phyloP scores from a whole-genome alignment of 2,888 invertebrate genomes.

The Folsomia manolachei region DNA sequence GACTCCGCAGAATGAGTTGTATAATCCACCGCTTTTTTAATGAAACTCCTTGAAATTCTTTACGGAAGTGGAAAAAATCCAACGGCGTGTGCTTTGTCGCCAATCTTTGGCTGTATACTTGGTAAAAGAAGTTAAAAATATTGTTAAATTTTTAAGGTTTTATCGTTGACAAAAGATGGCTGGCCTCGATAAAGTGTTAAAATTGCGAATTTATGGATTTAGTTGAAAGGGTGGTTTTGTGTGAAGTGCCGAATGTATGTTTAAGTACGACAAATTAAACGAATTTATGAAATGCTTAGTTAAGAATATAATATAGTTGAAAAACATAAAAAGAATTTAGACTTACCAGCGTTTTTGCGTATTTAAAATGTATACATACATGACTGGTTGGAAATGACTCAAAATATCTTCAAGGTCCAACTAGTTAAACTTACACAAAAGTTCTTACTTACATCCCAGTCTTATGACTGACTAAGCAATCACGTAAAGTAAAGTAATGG shows the following conservation, averaged over 20 bases:
- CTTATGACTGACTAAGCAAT: neutral
- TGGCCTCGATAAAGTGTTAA: conserved; percentile 13
- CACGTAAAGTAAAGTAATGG: neutral
- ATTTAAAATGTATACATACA: too few relatives aligned
- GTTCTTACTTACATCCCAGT: too few relatives aligned
- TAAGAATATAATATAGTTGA: too few relatives aligned
- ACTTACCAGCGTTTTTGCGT: neutral
- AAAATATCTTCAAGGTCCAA: conserved; percentile 10
- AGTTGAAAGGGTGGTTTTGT: too few relatives aligned
- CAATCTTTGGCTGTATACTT: too few relatives aligned
- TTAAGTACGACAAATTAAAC: neutral
- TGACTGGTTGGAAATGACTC: neutral
- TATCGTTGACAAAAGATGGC: conserved; percentile 6
- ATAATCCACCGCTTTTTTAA: neutral
- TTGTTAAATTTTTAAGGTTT: neutral
- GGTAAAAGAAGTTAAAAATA: neutral
- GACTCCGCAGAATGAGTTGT: neutral
- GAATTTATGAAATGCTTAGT: neutral
- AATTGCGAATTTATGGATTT: conserved; percentile 14
- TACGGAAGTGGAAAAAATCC: neutral
- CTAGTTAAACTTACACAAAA: neutral
- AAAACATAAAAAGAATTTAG: neutral
- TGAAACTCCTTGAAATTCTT: conserved; percentile 3
- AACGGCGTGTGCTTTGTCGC: too few relatives aligned
- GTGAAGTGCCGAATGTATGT: neutral